Base-by-base conservation (phyloP, 2,113 vertebrate species). In the Percopsis transmontana region DNA sequence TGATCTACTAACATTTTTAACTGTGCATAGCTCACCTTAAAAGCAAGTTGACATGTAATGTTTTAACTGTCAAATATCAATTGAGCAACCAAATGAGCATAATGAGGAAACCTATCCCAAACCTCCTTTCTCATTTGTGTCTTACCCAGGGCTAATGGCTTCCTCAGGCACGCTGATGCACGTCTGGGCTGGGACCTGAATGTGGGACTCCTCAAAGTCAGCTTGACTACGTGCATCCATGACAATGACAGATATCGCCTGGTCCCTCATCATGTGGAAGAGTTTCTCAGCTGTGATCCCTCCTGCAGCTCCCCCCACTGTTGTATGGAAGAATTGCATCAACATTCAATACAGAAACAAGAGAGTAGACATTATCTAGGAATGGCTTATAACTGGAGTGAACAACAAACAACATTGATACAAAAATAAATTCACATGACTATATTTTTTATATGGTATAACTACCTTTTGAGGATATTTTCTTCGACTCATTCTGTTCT, bases 101-200 rank as follows among this genome's bases (percentile, higher is more conserved):
- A 12, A 41, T 45, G 12, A 45, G 2, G 42, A 45, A 13, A 45
- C 42, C 12, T 3, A 13, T 45, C 42, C 12, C 7, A 45, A 45
- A 45, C 12, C 42, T 45, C 3, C 42, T n/a, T n/a, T n/a, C n/a
- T 42, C 51, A 18, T 57, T 38, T 57, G n/a, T 27, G 21, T 62
- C 77, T 72, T 90, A 99, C 97, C 97, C 97, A 53, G 97, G 95
- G 62, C 66, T 94, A 76, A 99, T 85, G 44, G 95, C 94, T 85
- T 99, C 97, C 82, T 98, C 94, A 55, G 97, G 96, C 59, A 99
- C 93, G 2, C 93, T 95, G 87, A 99, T 86, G 55, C 84, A 92
- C 38, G 9, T 87, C 74, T 90, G 89, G 16, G 68, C 56, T 11
- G 94, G 94, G 68, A 94, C 84, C 69, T 86, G 87, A 80, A 99